Evolutionary conservation across 2,888 invertebrate species (phyloP).

Genomic region (Ornithoptera alexandrae): DNA sequence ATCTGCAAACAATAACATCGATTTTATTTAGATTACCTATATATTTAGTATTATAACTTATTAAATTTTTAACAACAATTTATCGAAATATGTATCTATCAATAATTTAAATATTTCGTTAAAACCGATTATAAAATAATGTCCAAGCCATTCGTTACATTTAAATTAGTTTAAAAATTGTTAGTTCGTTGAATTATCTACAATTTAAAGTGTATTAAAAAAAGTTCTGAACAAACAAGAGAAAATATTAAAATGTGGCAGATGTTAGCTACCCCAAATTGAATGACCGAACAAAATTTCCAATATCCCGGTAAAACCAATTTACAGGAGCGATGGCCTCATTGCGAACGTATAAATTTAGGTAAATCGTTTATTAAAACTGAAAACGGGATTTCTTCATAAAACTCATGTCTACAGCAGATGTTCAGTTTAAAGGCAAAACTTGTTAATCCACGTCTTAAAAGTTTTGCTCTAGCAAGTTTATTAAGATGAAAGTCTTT

Average conservation of each 20-base stretch:
- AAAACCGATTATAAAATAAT: not conserved
- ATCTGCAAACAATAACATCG: constrained; percentile 64
- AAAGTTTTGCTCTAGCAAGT: not conserved
- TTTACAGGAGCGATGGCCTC: constrained; percentile 7
- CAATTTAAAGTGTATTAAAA: not conserved
- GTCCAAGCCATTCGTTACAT: not conserved
- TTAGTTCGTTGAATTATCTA: not conserved
- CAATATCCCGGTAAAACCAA: constrained; percentile 21
- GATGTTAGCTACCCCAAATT: constrained; percentile 15
- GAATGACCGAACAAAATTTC: constrained; percentile 17
- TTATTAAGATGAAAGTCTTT: not conserved
- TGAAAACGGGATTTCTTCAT: too few species aligned
- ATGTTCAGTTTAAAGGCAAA: not conserved
- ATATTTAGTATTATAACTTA: not conserved
- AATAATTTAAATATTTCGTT: not conserved
- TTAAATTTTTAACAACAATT: not conserved
- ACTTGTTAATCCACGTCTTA: not conserved
- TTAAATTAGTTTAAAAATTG: not conserved
- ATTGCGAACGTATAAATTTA: constrained; percentile 19
- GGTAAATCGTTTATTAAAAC: constrained; percentile 10
- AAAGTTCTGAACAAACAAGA: not conserved
- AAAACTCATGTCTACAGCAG: constrained; percentile 9
- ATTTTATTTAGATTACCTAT: not conserved
- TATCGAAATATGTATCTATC: too few species aligned
- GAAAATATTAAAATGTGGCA: constrained; percentile 7